Conservation (phyloP, 2,888 invertebrate genomes). For the Acrobasis repandana region DNA sequence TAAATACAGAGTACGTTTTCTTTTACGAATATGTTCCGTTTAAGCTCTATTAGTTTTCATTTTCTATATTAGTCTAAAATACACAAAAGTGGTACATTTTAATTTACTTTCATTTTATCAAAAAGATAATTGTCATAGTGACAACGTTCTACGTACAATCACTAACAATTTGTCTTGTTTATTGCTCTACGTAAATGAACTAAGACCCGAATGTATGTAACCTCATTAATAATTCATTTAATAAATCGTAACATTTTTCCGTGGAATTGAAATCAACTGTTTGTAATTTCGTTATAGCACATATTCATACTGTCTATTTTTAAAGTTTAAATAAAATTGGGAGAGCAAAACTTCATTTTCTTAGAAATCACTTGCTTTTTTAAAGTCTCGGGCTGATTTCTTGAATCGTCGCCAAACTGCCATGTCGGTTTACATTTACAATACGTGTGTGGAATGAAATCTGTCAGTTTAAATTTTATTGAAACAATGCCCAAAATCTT, state of each 20-base stretch:
- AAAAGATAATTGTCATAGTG: neutral
- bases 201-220: neutral
- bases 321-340: conserved; percentile 1
- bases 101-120: too few relatives aligned
- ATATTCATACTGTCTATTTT: neutral
- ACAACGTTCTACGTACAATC: neutral
- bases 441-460: conserved; percentile 53
- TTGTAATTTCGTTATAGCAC: neutral
- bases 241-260: neutral
- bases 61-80: too few relatives aligned
- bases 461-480: conserved; percentile 31
- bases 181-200: neutral
- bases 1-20: too few relatives aligned
- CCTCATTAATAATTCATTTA: neutral
- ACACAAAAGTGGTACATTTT: too few relatives aligned
- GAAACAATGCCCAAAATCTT: neutral
- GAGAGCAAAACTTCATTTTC: conserved; percentile 26
- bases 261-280: neutral
- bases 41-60: too few relatives aligned
- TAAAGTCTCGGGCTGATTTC: conserved; percentile 48
- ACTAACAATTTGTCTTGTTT: neutral
- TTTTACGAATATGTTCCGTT: too few relatives aligned
- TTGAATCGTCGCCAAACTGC: conserved; percentile 66
- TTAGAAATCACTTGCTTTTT: conserved; percentile 16
- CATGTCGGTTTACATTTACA: conserved; percentile 56